phyloP scores from a whole-genome alignment of 2,888 invertebrate species.

The Leistus spinibarbis region DNA sequence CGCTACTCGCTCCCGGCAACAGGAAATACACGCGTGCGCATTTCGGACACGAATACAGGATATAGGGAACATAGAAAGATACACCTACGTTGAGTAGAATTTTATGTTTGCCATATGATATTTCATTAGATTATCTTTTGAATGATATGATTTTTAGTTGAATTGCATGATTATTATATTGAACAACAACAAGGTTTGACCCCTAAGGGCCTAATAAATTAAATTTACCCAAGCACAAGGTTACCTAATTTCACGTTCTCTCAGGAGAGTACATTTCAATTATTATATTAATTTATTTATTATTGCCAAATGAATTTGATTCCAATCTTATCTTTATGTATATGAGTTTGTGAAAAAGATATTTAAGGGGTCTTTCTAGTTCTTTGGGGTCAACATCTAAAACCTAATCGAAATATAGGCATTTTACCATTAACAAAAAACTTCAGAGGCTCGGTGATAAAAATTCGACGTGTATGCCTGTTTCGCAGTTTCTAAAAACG shows the following conservation, averaged over 20 bases:
- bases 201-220: not conserved
- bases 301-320: too few species aligned
- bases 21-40: not conserved
- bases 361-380: too few species aligned
- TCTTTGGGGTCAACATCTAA: too few species aligned
- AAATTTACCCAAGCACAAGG: not conserved
- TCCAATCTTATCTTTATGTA: too few species aligned
- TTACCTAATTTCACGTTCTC: not conserved
- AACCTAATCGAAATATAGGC: too few species aligned
- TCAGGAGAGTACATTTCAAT: too few species aligned
- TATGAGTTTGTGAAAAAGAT: too few species aligned
- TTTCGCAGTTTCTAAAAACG: too few species aligned
- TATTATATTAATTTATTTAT: too few species aligned
- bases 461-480: too few species aligned
- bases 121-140: not conserved
- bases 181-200: not conserved
- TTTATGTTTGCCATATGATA: not conserved
- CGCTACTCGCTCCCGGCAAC: constrained; percentile 2
- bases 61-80: not conserved
- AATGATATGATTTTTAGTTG: not conserved
- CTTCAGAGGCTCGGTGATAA: too few species aligned
- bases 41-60: not conserved
- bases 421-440: too few species aligned
- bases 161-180: not conserved
- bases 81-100: not conserved